A percentile compares a stretch with the other conserved stretches of the same genome.
These are phyloP conservation scores for Micoletzkya japonica DNA, from an alignment of 2,888 invertebrate genomes.

Conservation along the genomic window DNA sequence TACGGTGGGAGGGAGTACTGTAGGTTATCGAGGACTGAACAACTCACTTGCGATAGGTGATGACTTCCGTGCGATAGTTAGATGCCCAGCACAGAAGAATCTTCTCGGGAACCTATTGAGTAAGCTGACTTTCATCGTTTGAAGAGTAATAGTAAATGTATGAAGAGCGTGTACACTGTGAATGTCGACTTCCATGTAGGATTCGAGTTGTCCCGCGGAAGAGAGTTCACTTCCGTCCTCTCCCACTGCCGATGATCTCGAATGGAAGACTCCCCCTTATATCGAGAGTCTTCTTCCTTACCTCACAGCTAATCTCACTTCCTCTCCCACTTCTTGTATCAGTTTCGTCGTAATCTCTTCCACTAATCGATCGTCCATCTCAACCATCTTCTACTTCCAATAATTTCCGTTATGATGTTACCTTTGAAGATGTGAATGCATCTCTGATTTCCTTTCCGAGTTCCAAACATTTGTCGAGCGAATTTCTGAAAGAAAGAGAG, in stretches of 20 bases:
- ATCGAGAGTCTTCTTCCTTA: background rate
- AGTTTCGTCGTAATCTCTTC: no score
- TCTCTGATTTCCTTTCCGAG: slow-evolving; percentile 17
- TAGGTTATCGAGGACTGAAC: background rate
- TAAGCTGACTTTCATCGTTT: slow-evolving; percentile 1
- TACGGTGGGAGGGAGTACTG: no score
- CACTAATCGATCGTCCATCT: no score
- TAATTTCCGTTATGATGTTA: no score
- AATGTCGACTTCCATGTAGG: slow-evolving; percentile 73
- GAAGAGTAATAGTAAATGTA: background rate
- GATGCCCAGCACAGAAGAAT: slow-evolving; percentile 82
- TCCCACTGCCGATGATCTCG: slow-evolving; percentile 71
- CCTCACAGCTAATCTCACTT: slow-evolving; percentile 19
- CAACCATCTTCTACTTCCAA: no score
- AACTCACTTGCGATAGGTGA: slow-evolving; percentile 76
- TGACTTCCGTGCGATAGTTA: slow-evolving; percentile 77
- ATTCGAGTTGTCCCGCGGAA: slow-evolving; percentile 83
- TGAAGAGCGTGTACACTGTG: slow-evolving; percentile 63
- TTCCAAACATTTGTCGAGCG: slow-evolving; percentile 7
- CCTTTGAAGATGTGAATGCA: no score
- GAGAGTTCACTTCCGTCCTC: slow-evolving; percentile 82
- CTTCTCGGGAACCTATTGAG: slow-evolving; percentile 66
- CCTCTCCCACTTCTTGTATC: background rate
- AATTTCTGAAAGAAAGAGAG: background rate
- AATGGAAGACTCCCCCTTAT: slow-evolving; percentile 30